phyloP scores from a whole-genome alignment of 2,888 invertebrate species.

The Ecliptopera silaceata region DNA sequence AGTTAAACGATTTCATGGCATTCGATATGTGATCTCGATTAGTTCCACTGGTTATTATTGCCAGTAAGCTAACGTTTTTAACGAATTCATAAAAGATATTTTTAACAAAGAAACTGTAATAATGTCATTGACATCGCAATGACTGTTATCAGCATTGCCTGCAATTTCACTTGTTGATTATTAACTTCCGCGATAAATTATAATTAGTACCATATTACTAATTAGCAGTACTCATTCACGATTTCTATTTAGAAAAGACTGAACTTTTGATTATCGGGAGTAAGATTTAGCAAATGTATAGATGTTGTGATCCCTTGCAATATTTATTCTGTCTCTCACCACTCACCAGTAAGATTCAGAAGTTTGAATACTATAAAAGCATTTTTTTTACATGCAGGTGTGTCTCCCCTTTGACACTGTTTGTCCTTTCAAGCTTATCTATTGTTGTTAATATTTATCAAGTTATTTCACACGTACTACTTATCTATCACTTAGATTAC shows the following conservation, averaged over 20 bases:
- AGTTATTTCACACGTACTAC: slow-evolving; percentile 6
- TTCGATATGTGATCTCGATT: slow-evolving; percentile 8
- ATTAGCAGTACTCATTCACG: too few relatives aligned
- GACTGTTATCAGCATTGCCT: slow-evolving; percentile 8
- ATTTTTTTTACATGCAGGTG: too few relatives aligned
- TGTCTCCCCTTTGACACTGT: too few relatives aligned
- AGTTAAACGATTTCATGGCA: slow-evolving; percentile 6
- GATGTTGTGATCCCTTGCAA: too few relatives aligned
- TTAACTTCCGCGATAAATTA: slow-evolving; percentile 12
- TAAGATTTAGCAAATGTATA: too few relatives aligned
- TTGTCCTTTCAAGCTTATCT: slow-evolving; percentile 3
- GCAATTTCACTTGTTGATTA: slow-evolving; percentile 11
- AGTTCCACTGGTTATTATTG: background rate
- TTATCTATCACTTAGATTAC: slow-evolving; percentile 5
- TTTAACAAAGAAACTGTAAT: background rate
- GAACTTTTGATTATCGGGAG: too few relatives aligned
- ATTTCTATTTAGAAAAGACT: too few relatives aligned
- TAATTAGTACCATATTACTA: background rate
- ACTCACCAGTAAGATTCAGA: too few relatives aligned
- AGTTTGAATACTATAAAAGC: too few relatives aligned
- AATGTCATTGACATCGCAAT: slow-evolving; percentile 19
- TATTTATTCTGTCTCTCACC: too few relatives aligned
- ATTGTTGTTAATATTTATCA: slow-evolving; percentile 6
- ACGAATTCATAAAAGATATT: background rate
- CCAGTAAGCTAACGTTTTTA: background rate